These are phyloP conservation scores for Bombylius major DNA, from an alignment of 2,888 invertebrate genomes.

Conservation along the genomic window DNA sequence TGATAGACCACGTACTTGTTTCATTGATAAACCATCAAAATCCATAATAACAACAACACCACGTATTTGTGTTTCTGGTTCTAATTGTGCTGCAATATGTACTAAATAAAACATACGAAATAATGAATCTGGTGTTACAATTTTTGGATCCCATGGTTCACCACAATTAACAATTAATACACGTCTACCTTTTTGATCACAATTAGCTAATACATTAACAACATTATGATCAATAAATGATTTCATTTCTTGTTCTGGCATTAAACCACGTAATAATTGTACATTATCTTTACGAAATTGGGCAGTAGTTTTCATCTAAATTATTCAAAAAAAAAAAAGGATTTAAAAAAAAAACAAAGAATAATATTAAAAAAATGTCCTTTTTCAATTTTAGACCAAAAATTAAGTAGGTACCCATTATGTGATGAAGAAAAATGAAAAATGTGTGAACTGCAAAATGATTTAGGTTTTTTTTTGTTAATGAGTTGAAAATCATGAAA, in stretches of 20 bases:
- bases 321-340: neutral
- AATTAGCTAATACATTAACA: conserved; percentile 61
- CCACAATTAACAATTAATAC: conserved; percentile 62
- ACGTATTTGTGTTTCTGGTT: conserved; percentile 66
- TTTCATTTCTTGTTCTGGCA: conserved; percentile 53
- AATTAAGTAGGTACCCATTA: neutral
- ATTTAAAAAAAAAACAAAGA: neutral
- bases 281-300: conserved; percentile 63
- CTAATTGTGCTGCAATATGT: conserved; percentile 63
- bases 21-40: conserved; percentile 62
- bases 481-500: too few species aligned
- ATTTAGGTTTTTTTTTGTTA: too few species aligned
- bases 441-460: too few species aligned
- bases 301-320: conserved; percentile 61
- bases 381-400: neutral
- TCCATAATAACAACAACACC: conserved; percentile 76
- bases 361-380: too few species aligned
- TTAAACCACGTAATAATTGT: conserved; percentile 47
- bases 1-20: conserved; percentile 54
- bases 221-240: conserved; percentile 59
- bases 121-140: conserved; percentile 59
- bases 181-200: conserved; percentile 64
- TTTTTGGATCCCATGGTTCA: conserved; percentile 61
- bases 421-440: too few species aligned
- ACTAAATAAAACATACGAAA: conserved; percentile 68